Percentiles rank a stretch among this genome's conserved stretches.
Evolutionary conservation across 2,888 invertebrate genomes (phyloP).

Genomic region (Thymelicus sylvestris): DNA sequence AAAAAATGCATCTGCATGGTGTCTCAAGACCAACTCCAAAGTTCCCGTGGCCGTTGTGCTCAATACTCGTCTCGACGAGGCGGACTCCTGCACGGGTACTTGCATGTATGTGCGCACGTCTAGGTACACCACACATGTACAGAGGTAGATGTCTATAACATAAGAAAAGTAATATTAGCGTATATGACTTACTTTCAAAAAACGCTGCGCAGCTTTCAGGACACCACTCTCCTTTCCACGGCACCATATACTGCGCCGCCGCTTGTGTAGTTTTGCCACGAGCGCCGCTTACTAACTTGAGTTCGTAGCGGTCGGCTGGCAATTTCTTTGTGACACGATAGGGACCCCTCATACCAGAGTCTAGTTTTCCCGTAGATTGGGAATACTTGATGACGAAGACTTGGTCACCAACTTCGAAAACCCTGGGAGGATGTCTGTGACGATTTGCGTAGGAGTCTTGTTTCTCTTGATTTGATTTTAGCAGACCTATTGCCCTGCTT

Average conservation of each 20-base stretch:
- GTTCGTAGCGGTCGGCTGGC: conserved; percentile 36
- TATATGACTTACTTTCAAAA: too few relatives aligned
- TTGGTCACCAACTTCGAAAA: conserved; percentile 26
- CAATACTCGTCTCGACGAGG: too few relatives aligned
- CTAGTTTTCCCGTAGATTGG: conserved; percentile 43
- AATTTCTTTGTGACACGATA: conserved; percentile 30
- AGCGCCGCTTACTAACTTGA: conserved; percentile 36
- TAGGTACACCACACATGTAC: too few relatives aligned
- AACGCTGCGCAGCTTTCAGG: conserved; percentile 29
- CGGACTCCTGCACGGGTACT: too few relatives aligned
- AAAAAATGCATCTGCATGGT: too few relatives aligned
- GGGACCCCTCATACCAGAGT: conserved; percentile 42
- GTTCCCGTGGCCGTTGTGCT: too few relatives aligned
- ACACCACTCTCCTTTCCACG: conserved; percentile 41
- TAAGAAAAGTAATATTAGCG: too few relatives aligned
- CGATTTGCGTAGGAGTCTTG: background rate
- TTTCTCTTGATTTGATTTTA: background rate
- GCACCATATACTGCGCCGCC: conserved; percentile 42
- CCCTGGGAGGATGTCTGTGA: conserved; percentile 8
- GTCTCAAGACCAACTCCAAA: too few relatives aligned
- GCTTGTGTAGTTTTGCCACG: conserved; percentile 43
- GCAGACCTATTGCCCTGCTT: background rate
- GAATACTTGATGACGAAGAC: conserved; percentile 44
- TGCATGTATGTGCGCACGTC: too few relatives aligned
- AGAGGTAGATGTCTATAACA: too few relatives aligned